These are phyloP conservation scores for Ceraclea dissimilis DNA, from an alignment of 2,888 invertebrate species.

Conservation along the genomic window DNA sequence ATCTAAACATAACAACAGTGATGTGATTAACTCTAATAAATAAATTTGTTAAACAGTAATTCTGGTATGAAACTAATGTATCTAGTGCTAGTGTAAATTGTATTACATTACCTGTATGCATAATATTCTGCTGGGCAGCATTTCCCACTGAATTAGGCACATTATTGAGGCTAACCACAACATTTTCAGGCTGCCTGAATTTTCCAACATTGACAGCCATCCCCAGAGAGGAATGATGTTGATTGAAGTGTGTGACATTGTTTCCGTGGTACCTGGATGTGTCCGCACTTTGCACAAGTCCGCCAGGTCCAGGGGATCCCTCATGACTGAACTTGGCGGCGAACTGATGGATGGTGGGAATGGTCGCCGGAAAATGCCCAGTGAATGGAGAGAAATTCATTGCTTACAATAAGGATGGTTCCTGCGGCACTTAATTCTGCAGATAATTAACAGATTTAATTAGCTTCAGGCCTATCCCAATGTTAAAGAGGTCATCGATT, in stretches of 20 bases:
- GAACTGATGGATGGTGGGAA: conserved; percentile 79
- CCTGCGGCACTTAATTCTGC: conserved; percentile 18
- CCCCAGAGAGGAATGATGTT: conserved; percentile 44
- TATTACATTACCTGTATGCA: conserved; percentile 43
- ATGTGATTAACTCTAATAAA: too few species aligned
- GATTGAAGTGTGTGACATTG: conserved; percentile 47
- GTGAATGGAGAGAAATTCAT: conserved; percentile 88
- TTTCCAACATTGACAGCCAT: conserved; percentile 52
- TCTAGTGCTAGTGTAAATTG: too few species aligned
- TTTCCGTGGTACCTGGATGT: conserved; percentile 34
- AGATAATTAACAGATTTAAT: conserved; percentile 22
- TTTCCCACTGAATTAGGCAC: conserved; percentile 49
- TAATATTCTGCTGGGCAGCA: conserved; percentile 27
- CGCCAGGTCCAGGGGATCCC: conserved; percentile 31
- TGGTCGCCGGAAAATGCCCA: conserved; percentile 67
- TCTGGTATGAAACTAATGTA: too few species aligned
- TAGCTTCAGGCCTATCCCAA: conserved; percentile 23
- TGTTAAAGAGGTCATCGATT: conserved; percentile 25
- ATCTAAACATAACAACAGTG: too few species aligned
- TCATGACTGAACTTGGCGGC: conserved; percentile 62
- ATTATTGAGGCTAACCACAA: conserved; percentile 40
- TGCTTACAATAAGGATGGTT: conserved; percentile 26
- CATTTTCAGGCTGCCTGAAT: conserved; percentile 51
- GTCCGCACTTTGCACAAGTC: conserved; percentile 36
- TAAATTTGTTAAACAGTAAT: too few species aligned